Conservation (phyloP, 1,140 invertebrate genomes). For the Pteromalus puparum region DNA sequence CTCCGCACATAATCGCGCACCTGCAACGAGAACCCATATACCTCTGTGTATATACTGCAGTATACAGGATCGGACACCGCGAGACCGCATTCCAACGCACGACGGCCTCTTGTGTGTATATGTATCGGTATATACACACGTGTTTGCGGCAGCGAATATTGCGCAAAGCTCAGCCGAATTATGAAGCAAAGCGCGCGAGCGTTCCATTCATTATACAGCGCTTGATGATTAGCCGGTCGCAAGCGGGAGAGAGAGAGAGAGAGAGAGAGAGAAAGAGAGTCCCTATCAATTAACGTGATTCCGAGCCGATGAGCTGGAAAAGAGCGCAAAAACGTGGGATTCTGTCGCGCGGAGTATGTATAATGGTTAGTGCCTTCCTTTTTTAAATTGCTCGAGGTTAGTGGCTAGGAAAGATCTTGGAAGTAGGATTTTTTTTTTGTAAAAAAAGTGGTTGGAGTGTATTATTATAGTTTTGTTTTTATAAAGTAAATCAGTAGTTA, state of each 20-base stretch:
- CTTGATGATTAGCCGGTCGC: not conserved
- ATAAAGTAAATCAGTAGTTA: too few species aligned
- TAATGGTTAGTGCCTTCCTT: not conserved
- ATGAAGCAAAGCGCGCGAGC: not conserved
- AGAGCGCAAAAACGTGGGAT: slow-evolving; percentile 12
- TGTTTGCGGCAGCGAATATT: not conserved
- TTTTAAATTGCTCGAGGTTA: too few species aligned
- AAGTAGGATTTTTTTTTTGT: too few species aligned
- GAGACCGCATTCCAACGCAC: slow-evolving; percentile 8
- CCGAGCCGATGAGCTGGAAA: not conserved
- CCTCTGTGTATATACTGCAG: not conserved
- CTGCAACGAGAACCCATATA: too few species aligned
- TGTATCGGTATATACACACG: not conserved
- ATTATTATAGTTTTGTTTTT: too few species aligned
- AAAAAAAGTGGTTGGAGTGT: too few species aligned
- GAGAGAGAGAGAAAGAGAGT: too few species aligned
- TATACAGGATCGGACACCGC: slow-evolving; percentile 6
- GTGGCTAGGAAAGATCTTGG: too few species aligned
- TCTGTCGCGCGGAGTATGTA: not conserved
- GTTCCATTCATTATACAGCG: slow-evolving; percentile 5
- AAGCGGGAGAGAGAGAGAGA: too few species aligned
- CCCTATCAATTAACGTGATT: slow-evolving; percentile 28
- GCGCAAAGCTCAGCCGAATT: slow-evolving; percentile 1
- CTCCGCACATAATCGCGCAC: not conserved
- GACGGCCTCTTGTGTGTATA: slow-evolving; percentile 31